These are phyloP conservation scores for Formica selysi DNA, from an alignment of 1,140 invertebrate species.

Conservation along the genomic window DNA sequence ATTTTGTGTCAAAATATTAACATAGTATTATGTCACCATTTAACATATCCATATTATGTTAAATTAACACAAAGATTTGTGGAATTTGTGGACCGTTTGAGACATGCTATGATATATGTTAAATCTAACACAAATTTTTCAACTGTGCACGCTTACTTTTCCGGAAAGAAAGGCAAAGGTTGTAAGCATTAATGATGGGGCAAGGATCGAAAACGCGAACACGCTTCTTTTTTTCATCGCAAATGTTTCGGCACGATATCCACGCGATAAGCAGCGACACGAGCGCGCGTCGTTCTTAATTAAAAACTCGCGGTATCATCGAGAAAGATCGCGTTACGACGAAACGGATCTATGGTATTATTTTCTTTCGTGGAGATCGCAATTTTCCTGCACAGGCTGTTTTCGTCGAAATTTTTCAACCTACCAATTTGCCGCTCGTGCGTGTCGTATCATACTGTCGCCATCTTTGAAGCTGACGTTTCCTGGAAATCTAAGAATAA, in stretches of 20 bases:
- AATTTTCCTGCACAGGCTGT: background rate
- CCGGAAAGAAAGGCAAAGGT: background rate
- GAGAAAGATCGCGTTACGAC: background rate
- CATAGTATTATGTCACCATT: too few species aligned
- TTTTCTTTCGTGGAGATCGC: background rate
- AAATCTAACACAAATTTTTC: too few species aligned
- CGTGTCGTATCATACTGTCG: background rate
- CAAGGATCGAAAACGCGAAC: background rate
- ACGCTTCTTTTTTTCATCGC: background rate
- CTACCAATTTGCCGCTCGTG: background rate
- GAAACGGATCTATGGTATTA: background rate
- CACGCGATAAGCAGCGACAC: background rate
- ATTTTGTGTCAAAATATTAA: too few species aligned
- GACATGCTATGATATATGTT: too few species aligned
- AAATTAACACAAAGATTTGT: too few species aligned
- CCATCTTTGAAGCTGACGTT: background rate
- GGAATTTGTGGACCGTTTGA: too few species aligned
- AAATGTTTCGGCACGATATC: background rate
- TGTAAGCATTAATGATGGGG: background rate
- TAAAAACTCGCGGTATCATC: slow-evolving; percentile 27
- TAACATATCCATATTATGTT: too few species aligned
- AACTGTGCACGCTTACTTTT: background rate
- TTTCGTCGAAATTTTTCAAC: background rate
- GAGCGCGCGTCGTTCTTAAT: background rate
- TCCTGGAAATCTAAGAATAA: background rate